Conservation (phyloP, 2,888 invertebrate species). For the Orthosia gothica region DNA sequence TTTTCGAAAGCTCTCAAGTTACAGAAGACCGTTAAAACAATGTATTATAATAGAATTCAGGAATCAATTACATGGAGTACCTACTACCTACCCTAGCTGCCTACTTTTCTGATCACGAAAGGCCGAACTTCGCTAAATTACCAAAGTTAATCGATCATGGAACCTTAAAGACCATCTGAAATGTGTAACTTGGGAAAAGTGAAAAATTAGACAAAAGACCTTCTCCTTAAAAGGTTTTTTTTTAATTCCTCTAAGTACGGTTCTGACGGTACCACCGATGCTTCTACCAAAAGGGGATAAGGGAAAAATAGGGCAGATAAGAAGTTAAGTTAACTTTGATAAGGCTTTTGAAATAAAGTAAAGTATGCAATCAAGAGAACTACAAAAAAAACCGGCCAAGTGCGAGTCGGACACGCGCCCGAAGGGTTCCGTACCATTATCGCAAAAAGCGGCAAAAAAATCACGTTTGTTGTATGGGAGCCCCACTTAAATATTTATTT, state of each 20-base stretch:
- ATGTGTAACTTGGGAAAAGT: constrained; percentile 51
- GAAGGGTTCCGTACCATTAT: too few relatives aligned
- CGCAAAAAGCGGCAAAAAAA: too few relatives aligned
- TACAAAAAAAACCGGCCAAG: too few relatives aligned
- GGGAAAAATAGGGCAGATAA: not conserved
- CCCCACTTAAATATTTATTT: too few relatives aligned
- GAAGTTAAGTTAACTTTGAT: not conserved
- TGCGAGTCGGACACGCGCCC: too few relatives aligned
- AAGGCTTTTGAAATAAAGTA: not conserved
- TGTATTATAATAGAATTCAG: constrained; percentile 50
- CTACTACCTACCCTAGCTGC: not conserved
- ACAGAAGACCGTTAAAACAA: constrained; percentile 29
- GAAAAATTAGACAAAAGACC: constrained; percentile 32
- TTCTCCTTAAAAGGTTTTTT: not conserved
- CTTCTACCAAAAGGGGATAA: not conserved
- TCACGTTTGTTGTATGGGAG: too few relatives aligned
- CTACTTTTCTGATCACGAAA: constrained; percentile 32
- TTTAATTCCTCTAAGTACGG: constrained; percentile 27
- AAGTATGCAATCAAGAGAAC: too few relatives aligned
- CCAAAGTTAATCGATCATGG: constrained; percentile 56
- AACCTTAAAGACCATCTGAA: constrained; percentile 31
- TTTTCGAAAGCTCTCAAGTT: constrained; percentile 18
- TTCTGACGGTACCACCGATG: not conserved
- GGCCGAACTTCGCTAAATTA: constrained; percentile 50
- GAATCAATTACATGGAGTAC: constrained; percentile 55